Evolutionary conservation across 2,797 vertebrate genomes (phyloP).

Genomic region (Ciconia nigra): DNA sequence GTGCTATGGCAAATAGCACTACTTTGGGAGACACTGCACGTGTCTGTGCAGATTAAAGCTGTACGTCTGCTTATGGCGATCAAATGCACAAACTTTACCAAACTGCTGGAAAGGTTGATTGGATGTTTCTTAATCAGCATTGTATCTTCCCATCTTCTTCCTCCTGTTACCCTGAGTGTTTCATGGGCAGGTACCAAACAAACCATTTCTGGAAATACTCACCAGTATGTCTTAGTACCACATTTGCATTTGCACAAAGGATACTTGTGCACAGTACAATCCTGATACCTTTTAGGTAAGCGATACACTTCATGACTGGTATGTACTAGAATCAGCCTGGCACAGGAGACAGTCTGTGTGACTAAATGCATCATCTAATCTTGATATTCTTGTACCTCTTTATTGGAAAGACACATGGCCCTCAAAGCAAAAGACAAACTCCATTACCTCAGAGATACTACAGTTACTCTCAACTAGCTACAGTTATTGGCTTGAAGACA

Average conservation of each 20-base stretch:
- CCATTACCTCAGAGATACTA: background rate
- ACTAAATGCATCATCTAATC: background rate
- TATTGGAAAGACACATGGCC: accelerated
- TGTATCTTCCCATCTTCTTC: background rate
- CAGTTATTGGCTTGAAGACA: background rate
- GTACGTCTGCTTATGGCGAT: background rate
- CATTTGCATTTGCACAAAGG: background rate
- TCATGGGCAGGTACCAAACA: background rate
- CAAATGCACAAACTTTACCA: background rate
- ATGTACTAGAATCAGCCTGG: background rate
- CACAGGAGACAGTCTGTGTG: background rate
- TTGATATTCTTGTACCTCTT: background rate
- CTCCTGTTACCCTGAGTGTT: background rate
- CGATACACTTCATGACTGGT: accelerated
- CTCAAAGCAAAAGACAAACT: background rate
- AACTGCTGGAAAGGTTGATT: background rate
- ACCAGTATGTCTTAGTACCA: accelerated
- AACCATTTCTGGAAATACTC: background rate
- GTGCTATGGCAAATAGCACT: background rate
- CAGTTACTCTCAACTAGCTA: background rate
- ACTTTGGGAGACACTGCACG: background rate
- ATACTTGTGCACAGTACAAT: background rate
- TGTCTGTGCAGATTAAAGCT: background rate
- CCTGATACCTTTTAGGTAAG: background rate
- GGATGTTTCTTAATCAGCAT: background rate